These are phyloP conservation scores for Xanthostigma xanthostigma DNA, from an alignment of 2,888 invertebrate species.

Conservation along the genomic window DNA sequence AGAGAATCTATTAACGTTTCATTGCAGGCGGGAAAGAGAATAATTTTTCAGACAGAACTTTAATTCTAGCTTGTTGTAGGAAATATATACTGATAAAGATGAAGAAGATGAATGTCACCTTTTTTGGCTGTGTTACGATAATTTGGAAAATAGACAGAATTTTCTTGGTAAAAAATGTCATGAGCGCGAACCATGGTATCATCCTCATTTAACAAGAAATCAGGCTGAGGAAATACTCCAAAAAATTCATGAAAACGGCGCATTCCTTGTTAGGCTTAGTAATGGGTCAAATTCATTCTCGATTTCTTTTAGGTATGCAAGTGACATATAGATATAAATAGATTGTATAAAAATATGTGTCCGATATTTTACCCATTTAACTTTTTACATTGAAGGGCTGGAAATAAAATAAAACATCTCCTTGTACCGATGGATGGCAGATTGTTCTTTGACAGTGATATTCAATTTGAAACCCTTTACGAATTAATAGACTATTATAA, in stretches of 20 bases:
- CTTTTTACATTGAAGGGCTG: conserved; percentile 42
- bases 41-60: too few relatives aligned
- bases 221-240: conserved; percentile 82
- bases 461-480: conserved; percentile 90
- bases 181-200: conserved; percentile 88
- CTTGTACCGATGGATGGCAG: conserved; percentile 86
- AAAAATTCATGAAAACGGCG: conserved; percentile 75
- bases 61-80: neutral
- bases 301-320: conserved; percentile 75
- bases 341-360: too few relatives aligned
- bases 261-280: conserved; percentile 85
- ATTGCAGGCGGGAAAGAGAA: conserved; percentile 27
- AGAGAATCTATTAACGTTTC: too few relatives aligned
- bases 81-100: conserved; percentile 25
- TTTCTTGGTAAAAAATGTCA: conserved; percentile 92
- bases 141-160: conserved; percentile 77
- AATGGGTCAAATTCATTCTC: conserved; percentile 75
- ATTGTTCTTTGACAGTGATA: conserved; percentile 76
- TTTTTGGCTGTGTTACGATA: conserved; percentile 39
- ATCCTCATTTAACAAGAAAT: conserved; percentile 59
- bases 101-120: conserved; percentile 37
- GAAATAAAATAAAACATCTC: conserved; percentile 93
- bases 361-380: too few relatives aligned
- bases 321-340: too few relatives aligned
- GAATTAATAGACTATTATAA: conserved; percentile 87